These are phyloP conservation scores for Bellardia pandia DNA, from an alignment of 2,888 invertebrate genomes.

Conservation along the genomic window DNA sequence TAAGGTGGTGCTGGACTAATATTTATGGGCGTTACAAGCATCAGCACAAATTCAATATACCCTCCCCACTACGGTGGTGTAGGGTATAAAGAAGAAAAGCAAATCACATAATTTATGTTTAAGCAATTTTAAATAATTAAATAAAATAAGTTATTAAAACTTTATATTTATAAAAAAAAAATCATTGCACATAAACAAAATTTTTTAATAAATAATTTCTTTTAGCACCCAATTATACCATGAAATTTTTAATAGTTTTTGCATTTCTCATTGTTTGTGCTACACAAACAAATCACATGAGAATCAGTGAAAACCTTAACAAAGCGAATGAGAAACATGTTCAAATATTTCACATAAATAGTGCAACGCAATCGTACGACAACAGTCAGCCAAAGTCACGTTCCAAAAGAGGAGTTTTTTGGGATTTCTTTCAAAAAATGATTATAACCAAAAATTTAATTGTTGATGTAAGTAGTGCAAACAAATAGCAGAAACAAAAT, in stretches of 20 bases:
- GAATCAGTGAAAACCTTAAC: constrained; percentile 19
- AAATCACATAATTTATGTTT: constrained; percentile 29
- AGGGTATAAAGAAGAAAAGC: constrained; percentile 3
- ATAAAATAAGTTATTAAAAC: background rate
- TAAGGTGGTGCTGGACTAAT: no score
- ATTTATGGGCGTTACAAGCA: no score
- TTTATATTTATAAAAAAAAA: no score
- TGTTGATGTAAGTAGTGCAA: constrained; percentile 79
- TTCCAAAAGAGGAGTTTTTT: constrained; percentile 79
- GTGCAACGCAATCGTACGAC: background rate
- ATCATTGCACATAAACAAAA: no score
- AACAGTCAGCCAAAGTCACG: constrained; percentile 75
- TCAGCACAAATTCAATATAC: no score
- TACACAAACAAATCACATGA: constrained; percentile 56
- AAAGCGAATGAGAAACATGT: background rate
- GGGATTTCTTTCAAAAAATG: constrained; percentile 82
- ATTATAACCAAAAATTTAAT: constrained; percentile 81
- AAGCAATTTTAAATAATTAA: no score
- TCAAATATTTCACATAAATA: background rate
- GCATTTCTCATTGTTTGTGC: constrained; percentile 36
- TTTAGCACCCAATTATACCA: background rate
- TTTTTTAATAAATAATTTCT: constrained; percentile 8
- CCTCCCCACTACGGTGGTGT: no score
- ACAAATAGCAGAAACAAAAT: background rate
- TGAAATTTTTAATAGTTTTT: constrained; percentile 50